Base-by-base conservation (phyloP, 1,140 invertebrate genomes). In the Trialeurodes vaporariorum region DNA sequence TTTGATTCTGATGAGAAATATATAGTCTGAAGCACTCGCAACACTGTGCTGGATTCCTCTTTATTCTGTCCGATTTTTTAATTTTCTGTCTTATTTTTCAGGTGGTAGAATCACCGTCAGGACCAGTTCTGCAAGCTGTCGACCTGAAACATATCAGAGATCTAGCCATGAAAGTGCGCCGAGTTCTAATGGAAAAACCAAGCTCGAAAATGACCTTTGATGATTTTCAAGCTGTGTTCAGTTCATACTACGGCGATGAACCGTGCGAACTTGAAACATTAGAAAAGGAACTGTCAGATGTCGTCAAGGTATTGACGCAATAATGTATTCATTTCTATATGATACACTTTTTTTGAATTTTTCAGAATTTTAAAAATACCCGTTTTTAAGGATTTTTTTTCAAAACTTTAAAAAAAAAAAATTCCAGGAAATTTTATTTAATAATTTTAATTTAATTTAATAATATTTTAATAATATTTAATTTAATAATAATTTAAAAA, bases 111-210 rank as follows among this genome's bases (percentile, higher is more conserved):
- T 65, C 63, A 1, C 63, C 66, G 12, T 74, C 71, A 27, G 77
- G 77, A 40, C 73, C 76, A 13, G 69, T 77, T 12, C 72, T 80
- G 27, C 69, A 79, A 64, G 71, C 79, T 2, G 70, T 81, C 21
- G 78, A 82, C 34, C 77, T 80, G 60, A 76, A 76, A 25, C 77
- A 79, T 60, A 68, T 79, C 13, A 76, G 79, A 63, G 72, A 79
- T 40, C 72, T 85, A 34, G 79, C 78, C 21, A 71, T 83, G 2
- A 80, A 82, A 67, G 80, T 84, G 61, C 79, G 84, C 27, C 76
- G 81, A 67, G 72, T 86, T 40, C 72, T 87, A 25, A 83, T 85
- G 81, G 82, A 85, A 65, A 59, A 64, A 61, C 76, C 81, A 49
- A 74, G 78, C 11, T 75, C 81, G 21, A 77, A 75, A 72, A 76